Evolutionary conservation across 2,888 invertebrate species (phyloP).

Genomic region (Dendrolimus pini): DNA sequence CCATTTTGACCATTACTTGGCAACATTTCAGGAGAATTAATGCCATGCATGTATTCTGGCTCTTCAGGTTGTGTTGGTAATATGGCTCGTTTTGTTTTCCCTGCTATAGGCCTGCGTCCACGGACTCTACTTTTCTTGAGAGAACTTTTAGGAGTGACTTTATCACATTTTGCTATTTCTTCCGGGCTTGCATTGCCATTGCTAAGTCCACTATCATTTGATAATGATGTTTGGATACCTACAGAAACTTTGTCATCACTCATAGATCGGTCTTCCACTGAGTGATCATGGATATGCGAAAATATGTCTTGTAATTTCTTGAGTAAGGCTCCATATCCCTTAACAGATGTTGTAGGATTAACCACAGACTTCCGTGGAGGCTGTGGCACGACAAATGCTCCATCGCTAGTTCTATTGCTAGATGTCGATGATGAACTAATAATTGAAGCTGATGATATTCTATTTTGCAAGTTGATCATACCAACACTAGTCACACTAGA

Average conservation of each 20-base stretch:
- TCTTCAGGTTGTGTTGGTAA: conserved; percentile 64
- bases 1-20: conserved; percentile 53
- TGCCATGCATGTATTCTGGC: conserved; percentile 58
- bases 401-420: conserved; percentile 66
- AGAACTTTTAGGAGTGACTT: conserved; percentile 71
- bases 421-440: conserved; percentile 56
- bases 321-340: conserved; percentile 59
- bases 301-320: conserved; percentile 66
- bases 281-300: conserved; percentile 49
- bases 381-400: conserved; percentile 66
- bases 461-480: conserved; percentile 58
- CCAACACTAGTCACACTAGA: conserved; percentile 68
- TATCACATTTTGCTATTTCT: conserved; percentile 55
- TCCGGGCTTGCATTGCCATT: conserved; percentile 67
- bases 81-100: conserved; percentile 61
- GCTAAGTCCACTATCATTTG: conserved; percentile 40
- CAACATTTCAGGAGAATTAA: conserved; percentile 71
- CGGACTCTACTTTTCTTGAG: conserved; percentile 63
- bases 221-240: conserved; percentile 52
- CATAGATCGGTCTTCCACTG: conserved; percentile 46
- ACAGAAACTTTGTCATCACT: conserved; percentile 60
- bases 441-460: conserved; percentile 62
- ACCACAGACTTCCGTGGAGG: conserved; percentile 60
- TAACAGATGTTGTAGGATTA: conserved; percentile 55
- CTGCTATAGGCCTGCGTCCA: conserved; percentile 56